phyloP scores from a whole-genome alignment of 2,113 vertebrate genomes.

The sheep (Ovis aries) region ARS-UI_Ramb_v3.0 NC_056061.1:38891501-38892000 shows the following conservation, averaged over 20 bases:
- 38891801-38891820: neutral
- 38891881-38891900: neutral
- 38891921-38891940: neutral
- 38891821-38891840: neutral
- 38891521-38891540: neutral
- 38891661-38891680: neutral
- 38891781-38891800: slow-evolving; percentile 11
- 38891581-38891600: neutral
- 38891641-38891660: neutral
- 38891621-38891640: neutral
- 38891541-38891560: neutral
- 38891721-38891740: neutral
- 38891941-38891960: neutral
- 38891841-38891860: neutral
- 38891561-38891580: neutral
- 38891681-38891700: neutral
- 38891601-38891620: neutral
- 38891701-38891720: neutral
- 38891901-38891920: neutral
- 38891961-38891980: neutral
- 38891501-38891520: neutral
- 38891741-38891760: neutral
- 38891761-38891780: neutral
- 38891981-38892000: neutral
- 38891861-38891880: neutral